A percentile compares a stretch with the other conserved stretches of the same genome.
These are phyloP conservation scores for Dicaeum eximium DNA, from an alignment of 2,113 vertebrate genomes.

Conservation along the genomic window DNA sequence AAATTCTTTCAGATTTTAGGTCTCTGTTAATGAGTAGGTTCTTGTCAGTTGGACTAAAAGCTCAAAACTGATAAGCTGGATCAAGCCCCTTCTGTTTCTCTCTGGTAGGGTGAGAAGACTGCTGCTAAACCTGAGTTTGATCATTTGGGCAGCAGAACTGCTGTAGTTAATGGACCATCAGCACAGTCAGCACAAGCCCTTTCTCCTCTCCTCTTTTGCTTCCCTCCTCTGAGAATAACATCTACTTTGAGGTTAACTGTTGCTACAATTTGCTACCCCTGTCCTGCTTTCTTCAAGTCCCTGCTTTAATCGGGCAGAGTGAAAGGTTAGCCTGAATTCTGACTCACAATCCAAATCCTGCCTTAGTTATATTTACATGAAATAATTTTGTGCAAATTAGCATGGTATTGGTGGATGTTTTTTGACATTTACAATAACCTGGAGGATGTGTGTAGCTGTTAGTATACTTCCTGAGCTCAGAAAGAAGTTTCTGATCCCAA, in stretches of 20 bases:
- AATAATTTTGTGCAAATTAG: not conserved
- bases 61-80: slow-evolving; percentile 19
- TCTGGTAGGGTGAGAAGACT: not conserved
- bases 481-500: not conserved
- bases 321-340: not conserved
- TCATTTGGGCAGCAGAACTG: not conserved
- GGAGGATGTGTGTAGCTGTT: not conserved
- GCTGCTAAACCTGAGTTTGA: slow-evolving; percentile 3
- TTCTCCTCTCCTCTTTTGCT: not conserved
- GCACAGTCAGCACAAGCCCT: not conserved
- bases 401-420: not conserved
- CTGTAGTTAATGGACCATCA: not conserved
- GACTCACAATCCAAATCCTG: not conserved
- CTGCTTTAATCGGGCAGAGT: not conserved
- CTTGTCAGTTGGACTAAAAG: slow-evolving; percentile 36
- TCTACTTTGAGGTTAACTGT: not conserved
- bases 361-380: not conserved
- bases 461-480: not conserved
- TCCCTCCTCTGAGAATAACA: not conserved
- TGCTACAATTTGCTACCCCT: not conserved
- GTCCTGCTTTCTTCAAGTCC: not conserved
- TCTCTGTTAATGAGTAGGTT: slow-evolving; percentile 32
- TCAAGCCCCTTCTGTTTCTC: slow-evolving; percentile 17
- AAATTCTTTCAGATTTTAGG: slow-evolving; percentile 49
- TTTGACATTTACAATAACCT: not conserved